A percentile compares a stretch with the other conserved stretches of the same genome.
These are phyloP conservation scores for Porites evermanni DNA, from an alignment of 92 coral and sea anemone species.

Conservation along the genomic window DNA sequence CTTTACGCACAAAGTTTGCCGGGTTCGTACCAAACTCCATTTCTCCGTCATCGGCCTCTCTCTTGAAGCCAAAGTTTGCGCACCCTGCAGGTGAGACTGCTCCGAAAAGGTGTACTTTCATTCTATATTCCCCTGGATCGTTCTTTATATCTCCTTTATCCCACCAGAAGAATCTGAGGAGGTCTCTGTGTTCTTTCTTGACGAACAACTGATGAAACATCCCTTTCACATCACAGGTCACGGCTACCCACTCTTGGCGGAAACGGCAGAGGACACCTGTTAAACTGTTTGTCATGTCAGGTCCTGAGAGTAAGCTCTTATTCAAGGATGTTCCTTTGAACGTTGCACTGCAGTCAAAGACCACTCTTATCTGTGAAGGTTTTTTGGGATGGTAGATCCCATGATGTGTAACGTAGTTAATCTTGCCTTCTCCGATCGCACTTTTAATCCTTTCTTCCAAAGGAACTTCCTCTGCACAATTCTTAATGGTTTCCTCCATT, in stretches of 20 bases:
- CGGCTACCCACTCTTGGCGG: slow-evolving; percentile 45
- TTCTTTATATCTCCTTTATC: slow-evolving; percentile 48
- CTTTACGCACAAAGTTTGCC: slow-evolving; percentile 40
- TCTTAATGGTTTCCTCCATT: slow-evolving; percentile 36
- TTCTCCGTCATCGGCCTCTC: slow-evolving; percentile 63
- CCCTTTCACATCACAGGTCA: slow-evolving; percentile 34
- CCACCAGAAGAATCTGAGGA: slow-evolving; percentile 67
- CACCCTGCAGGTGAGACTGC: slow-evolving; percentile 74
- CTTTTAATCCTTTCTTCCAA: not conserved
- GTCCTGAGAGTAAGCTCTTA: slow-evolving; percentile 45
- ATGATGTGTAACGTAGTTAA: slow-evolving; percentile 40
- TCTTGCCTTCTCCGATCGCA: slow-evolving; percentile 5
- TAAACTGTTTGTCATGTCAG: slow-evolving; percentile 51
- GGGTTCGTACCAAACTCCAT: slow-evolving; percentile 51
- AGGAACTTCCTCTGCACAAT: slow-evolving; percentile 34
- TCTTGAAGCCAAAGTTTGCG: slow-evolving; percentile 67
- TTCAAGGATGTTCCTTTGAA: slow-evolving; percentile 38
- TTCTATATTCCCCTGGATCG: slow-evolving; percentile 61
- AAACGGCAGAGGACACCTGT: slow-evolving; percentile 52
- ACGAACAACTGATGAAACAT: slow-evolving; percentile 68
- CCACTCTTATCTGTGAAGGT: slow-evolving; percentile 21
- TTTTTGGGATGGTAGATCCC: slow-evolving; percentile 42
- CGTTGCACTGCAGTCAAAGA: slow-evolving; percentile 20
- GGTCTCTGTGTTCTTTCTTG: slow-evolving; percentile 56
- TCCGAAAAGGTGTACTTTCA: slow-evolving; percentile 78